Evolutionary conservation across 2,888 invertebrate species (phyloP).

Genomic region (Callinectes sapidus): DNA sequence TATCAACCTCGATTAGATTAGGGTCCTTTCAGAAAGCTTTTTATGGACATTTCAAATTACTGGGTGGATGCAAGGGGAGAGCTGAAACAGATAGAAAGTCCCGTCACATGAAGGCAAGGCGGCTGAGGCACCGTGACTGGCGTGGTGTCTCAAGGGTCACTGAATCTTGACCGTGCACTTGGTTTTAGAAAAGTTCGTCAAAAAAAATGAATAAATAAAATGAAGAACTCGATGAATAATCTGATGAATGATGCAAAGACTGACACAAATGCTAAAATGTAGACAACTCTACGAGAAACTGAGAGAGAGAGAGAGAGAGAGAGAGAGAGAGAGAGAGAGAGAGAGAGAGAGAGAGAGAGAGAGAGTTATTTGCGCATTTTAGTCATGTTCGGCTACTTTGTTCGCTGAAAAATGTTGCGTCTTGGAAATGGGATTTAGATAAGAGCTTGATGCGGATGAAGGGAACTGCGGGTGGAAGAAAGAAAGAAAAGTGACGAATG

Average conservation of each 20-base stretch:
- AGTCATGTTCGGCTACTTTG: background rate
- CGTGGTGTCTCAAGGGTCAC: background rate
- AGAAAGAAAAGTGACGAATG: background rate
- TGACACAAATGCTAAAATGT: background rate
- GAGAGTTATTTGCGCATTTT: background rate
- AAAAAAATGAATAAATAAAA: too few species aligned
- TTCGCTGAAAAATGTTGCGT: background rate
- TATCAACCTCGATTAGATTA: background rate
- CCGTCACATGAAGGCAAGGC: background rate
- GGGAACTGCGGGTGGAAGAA: background rate
- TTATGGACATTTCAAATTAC: conserved; percentile 6
- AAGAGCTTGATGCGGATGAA: background rate
- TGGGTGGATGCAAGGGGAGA: background rate
- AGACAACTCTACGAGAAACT: background rate
- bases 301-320: background rate
- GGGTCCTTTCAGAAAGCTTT: background rate
- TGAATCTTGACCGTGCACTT: background rate
- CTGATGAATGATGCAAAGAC: background rate
- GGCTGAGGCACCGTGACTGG: background rate
- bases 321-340: background rate
- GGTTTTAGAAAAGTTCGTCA: background rate
- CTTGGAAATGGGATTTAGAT: background rate
- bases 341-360: background rate
- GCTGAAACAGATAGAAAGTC: background rate
- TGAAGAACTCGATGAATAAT: background rate